Percentiles rank a stretch among this genome's conserved stretches.
Evolutionary conservation across 1,140 invertebrate genomes (phyloP).

Genomic region (Melipona quadrifasciata): DNA sequence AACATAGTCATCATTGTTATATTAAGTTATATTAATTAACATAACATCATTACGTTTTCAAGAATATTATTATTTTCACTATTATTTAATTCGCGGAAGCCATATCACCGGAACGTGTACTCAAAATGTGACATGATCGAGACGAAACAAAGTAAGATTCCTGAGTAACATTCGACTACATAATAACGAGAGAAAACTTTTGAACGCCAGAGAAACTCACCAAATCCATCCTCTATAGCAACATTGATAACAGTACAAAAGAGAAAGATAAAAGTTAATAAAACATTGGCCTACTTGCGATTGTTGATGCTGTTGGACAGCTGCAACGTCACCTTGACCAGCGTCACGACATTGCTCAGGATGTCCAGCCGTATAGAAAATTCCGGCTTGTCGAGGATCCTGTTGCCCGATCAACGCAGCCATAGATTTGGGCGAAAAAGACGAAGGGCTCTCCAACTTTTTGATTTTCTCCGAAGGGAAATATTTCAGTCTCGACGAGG

Average conservation of each 20-base stretch:
- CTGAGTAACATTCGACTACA: too few relatives aligned
- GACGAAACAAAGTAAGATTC: too few relatives aligned
- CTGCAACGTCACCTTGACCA: slow-evolving; percentile 29
- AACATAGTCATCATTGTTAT: too few relatives aligned
- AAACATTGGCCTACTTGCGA: slow-evolving; percentile 19
- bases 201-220: not conserved
- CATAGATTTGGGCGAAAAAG: slow-evolving; percentile 27
- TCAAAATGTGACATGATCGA: too few relatives aligned
- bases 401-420: slow-evolving; percentile 41
- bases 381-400: slow-evolving; percentile 22
- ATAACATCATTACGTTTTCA: too few relatives aligned
- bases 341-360: slow-evolving; percentile 2
- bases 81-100: too few relatives aligned
- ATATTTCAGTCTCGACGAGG: slow-evolving; percentile 66
- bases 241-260: not conserved
- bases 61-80: too few relatives aligned
- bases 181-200: too few relatives aligned
- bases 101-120: too few relatives aligned
- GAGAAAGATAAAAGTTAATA: not conserved
- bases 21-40: too few relatives aligned
- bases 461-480: slow-evolving; percentile 70
- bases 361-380: not conserved
- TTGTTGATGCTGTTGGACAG: not conserved
- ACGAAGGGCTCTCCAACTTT: slow-evolving; percentile 40
- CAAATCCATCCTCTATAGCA: not conserved